Base-by-base conservation (phyloP, 2,797 vertebrate species). In the Sitta carolinensis region DNA sequence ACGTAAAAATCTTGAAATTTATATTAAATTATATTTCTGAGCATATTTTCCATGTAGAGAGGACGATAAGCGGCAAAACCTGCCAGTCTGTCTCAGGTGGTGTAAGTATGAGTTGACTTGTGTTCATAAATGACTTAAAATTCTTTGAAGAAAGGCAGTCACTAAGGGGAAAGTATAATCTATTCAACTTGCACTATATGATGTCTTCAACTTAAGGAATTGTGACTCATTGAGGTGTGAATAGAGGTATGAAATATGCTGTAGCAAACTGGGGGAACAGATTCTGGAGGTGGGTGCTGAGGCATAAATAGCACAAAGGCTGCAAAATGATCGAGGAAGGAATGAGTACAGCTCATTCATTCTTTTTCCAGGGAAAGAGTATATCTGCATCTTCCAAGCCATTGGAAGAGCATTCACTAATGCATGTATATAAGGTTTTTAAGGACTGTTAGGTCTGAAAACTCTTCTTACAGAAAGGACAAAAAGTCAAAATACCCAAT, bases 181-280 rank as follows among this genome's bases (percentile, higher is more conserved):
- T 47, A 17, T 54, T 36, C n/a, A 16, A 64, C 11, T 50, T 72
- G 20, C 34, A n/a, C 6, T 11, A 16, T 42, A 21, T 1, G 0
- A 40, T 36, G 26, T 55, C 23, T 81, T 85, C 77, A 69, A 7
- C 22, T 57, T 36, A 52, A 73, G 22, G 16, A 82, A 26, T 15
- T 72, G 7, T 32, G 43, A 51, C 42, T 79, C 36, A 7, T 55
- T 55, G n/a, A 10, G 17, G 32, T 75, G 36, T 68, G 42, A 90
- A 50, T 0, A 0, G 30, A 36, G 7, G 13, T 58, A 21, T 1
- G 3, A 36, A 68, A 61, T 72, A 68, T 22, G 22, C 29, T 55
- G n/a, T 20, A 45, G 16, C 36, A 43, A 87, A 32, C 26, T 15
- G 16, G 15, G 47, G 8, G 4, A 79, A 66, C 23, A 82, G 30